Base-by-base conservation (phyloP, 2,888 invertebrate genomes). In the Ichneumoninae sp. region DNA sequence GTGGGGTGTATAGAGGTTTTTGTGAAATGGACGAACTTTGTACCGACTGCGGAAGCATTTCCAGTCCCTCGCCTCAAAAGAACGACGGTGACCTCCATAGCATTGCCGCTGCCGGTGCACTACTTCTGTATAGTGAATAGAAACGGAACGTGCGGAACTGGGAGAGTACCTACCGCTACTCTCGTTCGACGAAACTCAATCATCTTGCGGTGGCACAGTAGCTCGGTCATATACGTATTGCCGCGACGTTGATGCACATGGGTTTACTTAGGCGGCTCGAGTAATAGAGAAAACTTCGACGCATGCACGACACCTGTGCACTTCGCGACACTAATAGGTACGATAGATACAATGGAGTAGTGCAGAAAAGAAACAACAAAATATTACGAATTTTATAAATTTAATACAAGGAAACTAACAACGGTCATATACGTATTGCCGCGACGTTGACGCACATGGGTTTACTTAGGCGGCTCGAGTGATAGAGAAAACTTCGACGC, bases 171-270 rank as follows among this genome's bases (percentile, higher is more conserved):
- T 22, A 40, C 66, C 8, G 66, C 66, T 66, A 40, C 66, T 40
- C 40, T 66, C 40, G 66, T 40, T 66, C 40, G 36, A 40, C 40
- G 50, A 36, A 70, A 70, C 30, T 52, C 70, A 70, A 69, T 50
- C 30, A 69, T 30, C 19, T 72, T 72, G 40, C 40, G 66, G 66
- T 36, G 19, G 40, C 13, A 66, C 36, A 66, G 66, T 66, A 40
- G 36, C 40, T 36, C 5, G n/a, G 40, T n/a, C 26, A 26, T 26
- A 33, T 30, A 33, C 62, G 62, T 62, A 62, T n/a, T 16, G 62
- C 16, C 33, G 16, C 26, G 22, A 13, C 60, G 33, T 26, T 62
- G 62, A 62, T 6, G 30, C 62, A 62, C 62, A 62, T n/a, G 7
- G 62, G 62, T 33, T 16, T n/a, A 33, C 6, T 62, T 62, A 3